These are phyloP conservation scores for Thereva nobilitata DNA, from an alignment of 2,888 invertebrate species.

Conservation along the genomic window DNA sequence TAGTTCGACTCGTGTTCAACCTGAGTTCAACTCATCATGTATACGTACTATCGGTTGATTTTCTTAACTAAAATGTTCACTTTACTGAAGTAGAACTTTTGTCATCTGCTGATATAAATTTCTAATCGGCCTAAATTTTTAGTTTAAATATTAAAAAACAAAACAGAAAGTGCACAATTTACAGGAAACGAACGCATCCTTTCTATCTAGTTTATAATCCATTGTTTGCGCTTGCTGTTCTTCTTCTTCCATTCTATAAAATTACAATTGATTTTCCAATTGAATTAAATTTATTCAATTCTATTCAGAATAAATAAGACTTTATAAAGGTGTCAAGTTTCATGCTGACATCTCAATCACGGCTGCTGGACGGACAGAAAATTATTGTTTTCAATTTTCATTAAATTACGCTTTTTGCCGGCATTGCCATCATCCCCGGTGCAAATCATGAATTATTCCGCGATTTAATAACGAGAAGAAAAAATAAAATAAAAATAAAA, in stretches of 20 bases:
- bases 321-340: constrained; percentile 36
- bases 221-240: neutral
- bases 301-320: constrained; percentile 27
- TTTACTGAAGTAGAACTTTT: too few species aligned
- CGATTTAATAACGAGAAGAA: constrained; percentile 1
- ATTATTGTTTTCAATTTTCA: constrained; percentile 43
- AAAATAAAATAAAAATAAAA: too few species aligned
- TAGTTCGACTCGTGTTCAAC: too few species aligned
- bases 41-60: too few species aligned
- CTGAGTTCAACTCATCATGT: too few species aligned
- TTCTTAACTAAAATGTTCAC: too few species aligned
- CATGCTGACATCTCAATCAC: constrained; percentile 41
- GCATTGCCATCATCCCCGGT: constrained; percentile 26
- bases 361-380: constrained; percentile 37
- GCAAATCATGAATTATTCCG: constrained; percentile 37
- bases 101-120: too few species aligned
- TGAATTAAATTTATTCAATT: constrained; percentile 34
- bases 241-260: neutral
- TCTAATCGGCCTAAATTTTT: too few species aligned
- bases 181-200: neutral
- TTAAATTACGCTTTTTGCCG: constrained; percentile 41
- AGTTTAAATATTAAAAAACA: too few species aligned
- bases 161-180: neutral
- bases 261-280: constrained; percentile 13
- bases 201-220: neutral